Evolutionary conservation across 1,140 invertebrate genomes (phyloP).

Genomic region (Eueides isabella): DNA sequence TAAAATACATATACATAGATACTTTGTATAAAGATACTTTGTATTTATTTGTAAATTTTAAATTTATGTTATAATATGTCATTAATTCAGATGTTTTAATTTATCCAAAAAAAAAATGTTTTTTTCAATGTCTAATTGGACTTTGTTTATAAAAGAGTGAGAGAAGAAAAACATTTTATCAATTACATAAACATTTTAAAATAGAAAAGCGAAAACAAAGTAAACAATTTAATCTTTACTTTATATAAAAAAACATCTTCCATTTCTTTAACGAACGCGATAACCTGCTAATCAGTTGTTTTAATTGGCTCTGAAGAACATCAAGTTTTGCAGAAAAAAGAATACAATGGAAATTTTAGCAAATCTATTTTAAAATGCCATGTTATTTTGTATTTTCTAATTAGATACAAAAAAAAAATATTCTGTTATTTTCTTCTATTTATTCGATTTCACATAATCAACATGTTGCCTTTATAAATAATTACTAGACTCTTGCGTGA

Average conservation of each 20-base stretch:
- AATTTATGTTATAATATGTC: too few species aligned
- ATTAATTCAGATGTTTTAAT: too few species aligned
- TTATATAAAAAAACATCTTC: conserved; percentile 21
- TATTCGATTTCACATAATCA: background rate
- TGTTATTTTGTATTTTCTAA: background rate
- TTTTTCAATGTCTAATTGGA: conserved; percentile 31
- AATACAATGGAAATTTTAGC: background rate
- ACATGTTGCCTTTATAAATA: background rate
- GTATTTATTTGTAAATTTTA: background rate
- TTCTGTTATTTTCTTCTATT: background rate
- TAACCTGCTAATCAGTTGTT: conserved; percentile 36
- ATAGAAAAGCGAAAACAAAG: conserved; percentile 30
- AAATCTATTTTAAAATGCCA: background rate
- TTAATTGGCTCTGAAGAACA: conserved; percentile 36
- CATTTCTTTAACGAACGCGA: conserved; percentile 31
- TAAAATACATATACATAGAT: background rate
- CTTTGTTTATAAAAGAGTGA: conserved; percentile 15
- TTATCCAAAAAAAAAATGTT: too few species aligned
- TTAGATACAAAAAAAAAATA: background rate
- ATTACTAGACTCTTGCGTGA: too few species aligned
- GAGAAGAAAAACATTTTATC: conserved; percentile 33
- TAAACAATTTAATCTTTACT: conserved; percentile 45
- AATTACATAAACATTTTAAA: conserved; percentile 32
- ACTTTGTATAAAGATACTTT: too few species aligned
- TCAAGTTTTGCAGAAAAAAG: background rate